These are phyloP conservation scores for Labeo rohita DNA, from an alignment of 2,113 vertebrate genomes.

Conservation along the genomic window DNA sequence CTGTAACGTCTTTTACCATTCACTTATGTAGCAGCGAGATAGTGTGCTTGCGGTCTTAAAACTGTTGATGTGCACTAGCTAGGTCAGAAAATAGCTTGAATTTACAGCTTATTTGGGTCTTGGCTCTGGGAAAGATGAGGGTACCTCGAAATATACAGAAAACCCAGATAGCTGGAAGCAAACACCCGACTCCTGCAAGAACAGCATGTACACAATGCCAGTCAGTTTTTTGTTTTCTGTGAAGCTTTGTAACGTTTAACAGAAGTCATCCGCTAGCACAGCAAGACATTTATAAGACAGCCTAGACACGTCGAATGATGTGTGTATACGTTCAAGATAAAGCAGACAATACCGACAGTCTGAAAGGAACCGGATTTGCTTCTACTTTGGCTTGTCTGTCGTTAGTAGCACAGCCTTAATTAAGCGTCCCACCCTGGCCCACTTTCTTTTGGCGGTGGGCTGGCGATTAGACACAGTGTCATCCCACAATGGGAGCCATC, in stretches of 20 bases:
- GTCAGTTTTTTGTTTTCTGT: background rate
- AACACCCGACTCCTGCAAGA: background rate
- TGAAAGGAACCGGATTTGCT: background rate
- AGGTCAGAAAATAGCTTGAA: background rate
- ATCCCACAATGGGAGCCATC: conserved; percentile 37
- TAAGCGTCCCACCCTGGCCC: conserved; percentile 50
- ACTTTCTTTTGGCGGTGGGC: conserved; percentile 44
- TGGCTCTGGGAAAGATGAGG: background rate
- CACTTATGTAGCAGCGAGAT: background rate
- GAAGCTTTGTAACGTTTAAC: background rate
- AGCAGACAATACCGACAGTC: background rate
- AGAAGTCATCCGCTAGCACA: background rate
- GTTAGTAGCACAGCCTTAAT: conserved; percentile 41
- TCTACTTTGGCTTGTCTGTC: background rate
- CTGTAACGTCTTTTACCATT: background rate
- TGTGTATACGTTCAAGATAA: background rate
- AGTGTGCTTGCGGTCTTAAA: background rate
- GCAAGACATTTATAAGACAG: background rate
- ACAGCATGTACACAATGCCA: background rate
- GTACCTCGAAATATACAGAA: background rate
- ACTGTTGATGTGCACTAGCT: background rate
- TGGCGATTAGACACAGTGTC: conserved; percentile 34
- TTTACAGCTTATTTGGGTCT: background rate
- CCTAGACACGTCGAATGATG: background rate
- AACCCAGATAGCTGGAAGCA: conserved; percentile 4